Evolutionary conservation across 2,113 vertebrate species (phyloP).

Genomic region (Fregetta grallaria): DNA sequence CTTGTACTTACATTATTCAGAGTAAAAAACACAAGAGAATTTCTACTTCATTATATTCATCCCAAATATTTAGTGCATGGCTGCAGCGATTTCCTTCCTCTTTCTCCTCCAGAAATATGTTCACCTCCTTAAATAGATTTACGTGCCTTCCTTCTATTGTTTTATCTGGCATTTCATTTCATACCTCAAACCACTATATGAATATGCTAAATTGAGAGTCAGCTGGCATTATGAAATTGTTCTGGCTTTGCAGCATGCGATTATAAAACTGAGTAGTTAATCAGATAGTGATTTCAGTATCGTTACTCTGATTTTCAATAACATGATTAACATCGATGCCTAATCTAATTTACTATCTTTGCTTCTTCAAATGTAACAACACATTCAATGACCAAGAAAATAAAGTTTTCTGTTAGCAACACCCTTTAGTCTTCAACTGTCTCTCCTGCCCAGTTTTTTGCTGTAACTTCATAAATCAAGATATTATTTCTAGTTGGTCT

Average conservation of each 20-base stretch:
- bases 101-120: background rate
- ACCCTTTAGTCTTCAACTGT: background rate
- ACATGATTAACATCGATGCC: background rate
- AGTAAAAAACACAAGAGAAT: background rate
- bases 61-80: background rate
- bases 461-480: background rate
- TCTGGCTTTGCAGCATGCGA: background rate
- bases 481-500: background rate
- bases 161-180: background rate
- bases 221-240: background rate
- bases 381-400: background rate
- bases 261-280: background rate
- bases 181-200: background rate
- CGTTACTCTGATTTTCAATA: constrained; percentile 1
- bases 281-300: constrained; percentile 10
- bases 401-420: background rate
- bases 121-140: background rate
- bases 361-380: background rate
- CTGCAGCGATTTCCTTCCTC: background rate
- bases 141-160: background rate
- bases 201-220: background rate
- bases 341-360: background rate
- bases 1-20: background rate
- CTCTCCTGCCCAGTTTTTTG: background rate
- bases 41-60: background rate